Evolutionary conservation across 2,888 invertebrate genomes (phyloP).

Genomic region (Brenthis hecate): DNA sequence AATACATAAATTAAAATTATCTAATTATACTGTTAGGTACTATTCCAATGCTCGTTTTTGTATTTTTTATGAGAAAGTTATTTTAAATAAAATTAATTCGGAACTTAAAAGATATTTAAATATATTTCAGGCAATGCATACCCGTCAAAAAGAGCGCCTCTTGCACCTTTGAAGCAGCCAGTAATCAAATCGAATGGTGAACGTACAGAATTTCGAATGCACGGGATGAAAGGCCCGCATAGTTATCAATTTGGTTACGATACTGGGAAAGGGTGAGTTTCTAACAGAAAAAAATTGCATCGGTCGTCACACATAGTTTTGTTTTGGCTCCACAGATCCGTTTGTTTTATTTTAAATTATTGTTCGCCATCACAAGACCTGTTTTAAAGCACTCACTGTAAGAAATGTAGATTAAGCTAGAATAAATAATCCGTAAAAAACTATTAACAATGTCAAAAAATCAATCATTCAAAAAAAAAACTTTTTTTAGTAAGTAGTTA

Average conservation of each 20-base stretch:
- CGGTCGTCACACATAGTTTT: not conserved
- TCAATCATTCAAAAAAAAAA: too few relatives aligned
- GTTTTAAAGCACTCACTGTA: not conserved
- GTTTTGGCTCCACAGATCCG: too few relatives aligned
- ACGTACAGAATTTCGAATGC: slow-evolving; percentile 89
- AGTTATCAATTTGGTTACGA: slow-evolving; percentile 93
- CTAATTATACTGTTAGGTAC: too few relatives aligned
- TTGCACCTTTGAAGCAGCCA: slow-evolving; percentile 45
- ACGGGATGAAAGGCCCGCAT: slow-evolving; percentile 90
- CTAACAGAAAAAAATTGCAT: not conserved
- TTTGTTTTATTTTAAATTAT: too few relatives aligned
- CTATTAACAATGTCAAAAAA: too few relatives aligned
- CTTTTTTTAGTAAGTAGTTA: not conserved
- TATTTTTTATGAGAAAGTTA: too few relatives aligned
- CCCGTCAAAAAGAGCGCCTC: slow-evolving; percentile 51
- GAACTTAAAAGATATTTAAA: not conserved
- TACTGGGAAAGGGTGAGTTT: slow-evolving; percentile 89
- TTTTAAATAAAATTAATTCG: too few relatives aligned
- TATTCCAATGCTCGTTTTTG: too few relatives aligned
- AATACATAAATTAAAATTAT: too few relatives aligned
- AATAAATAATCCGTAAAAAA: too few relatives aligned
- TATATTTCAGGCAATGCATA: slow-evolving; percentile 55
- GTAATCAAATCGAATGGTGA: slow-evolving; percentile 64
- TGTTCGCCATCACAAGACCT: too few relatives aligned
- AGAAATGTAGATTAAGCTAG: not conserved